Evolutionary conservation across 1,140 invertebrate species (phyloP).

Genomic region (Arion vulgaris): DNA sequence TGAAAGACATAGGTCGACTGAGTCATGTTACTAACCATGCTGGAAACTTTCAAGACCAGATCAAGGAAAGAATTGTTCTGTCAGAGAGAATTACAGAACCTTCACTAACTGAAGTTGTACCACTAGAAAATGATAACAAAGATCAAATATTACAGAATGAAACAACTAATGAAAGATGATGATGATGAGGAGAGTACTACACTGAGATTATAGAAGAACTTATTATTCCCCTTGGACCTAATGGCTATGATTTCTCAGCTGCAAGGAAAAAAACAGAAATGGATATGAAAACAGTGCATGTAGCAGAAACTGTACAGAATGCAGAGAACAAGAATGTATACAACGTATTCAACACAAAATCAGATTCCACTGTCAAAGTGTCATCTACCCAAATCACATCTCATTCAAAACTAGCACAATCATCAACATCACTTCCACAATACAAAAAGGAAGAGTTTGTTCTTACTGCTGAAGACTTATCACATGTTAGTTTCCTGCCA

Average conservation of each 20-base stretch:
- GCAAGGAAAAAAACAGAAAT: constrained; percentile 36
- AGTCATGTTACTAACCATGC: background rate
- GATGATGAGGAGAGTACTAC: constrained; percentile 47
- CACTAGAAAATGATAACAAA: constrained; percentile 53
- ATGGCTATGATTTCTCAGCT: constrained; percentile 40
- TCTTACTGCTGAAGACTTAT: constrained; percentile 62
- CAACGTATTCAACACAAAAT: constrained; percentile 26
- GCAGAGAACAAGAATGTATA: background rate
- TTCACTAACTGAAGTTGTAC: constrained; percentile 53
- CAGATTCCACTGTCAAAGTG: constrained; percentile 14
- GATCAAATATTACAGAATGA: background rate
- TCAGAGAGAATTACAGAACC: constrained; percentile 50
- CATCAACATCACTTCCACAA: background rate
- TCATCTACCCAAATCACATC: background rate
- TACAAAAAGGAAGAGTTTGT: constrained; percentile 56
- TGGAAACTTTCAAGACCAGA: background rate
- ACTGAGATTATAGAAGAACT: constrained; percentile 45
- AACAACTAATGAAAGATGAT: constrained; percentile 21
- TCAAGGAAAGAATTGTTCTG: constrained; percentile 3
- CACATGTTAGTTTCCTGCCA: constrained; percentile 58
- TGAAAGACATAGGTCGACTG: background rate
- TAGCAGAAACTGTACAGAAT: background rate
- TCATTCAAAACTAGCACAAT: background rate
- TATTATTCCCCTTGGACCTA: constrained; percentile 46
- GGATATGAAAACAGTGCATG: background rate